Percentiles rank a stretch among this genome's conserved stretches.
Conservation (phyloP, 2,113 vertebrate genomes). For the Tragelaphus buxtoni region DNA sequence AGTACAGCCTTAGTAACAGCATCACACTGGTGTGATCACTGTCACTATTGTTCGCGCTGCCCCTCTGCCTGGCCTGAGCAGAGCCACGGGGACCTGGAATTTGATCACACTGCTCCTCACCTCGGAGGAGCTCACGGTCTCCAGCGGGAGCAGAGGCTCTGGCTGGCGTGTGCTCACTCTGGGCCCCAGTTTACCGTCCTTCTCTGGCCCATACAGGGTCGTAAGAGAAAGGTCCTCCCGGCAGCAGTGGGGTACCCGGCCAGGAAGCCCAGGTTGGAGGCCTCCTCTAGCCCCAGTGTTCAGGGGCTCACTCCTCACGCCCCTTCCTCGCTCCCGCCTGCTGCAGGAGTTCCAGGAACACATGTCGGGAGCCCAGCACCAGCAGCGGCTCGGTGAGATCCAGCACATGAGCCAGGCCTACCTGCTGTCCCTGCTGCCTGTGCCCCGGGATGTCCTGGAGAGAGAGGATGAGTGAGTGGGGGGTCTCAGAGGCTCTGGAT, state of each 20-base stretch:
- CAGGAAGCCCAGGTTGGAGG: fast-evolving
- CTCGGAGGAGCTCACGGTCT: neutral
- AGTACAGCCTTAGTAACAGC: fast-evolving
- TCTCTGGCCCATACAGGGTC: neutral
- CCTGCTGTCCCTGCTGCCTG: constrained; percentile 91
- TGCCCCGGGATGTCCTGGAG: constrained; percentile 85
- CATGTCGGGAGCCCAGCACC: constrained; percentile 91
- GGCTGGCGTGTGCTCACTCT: neutral
- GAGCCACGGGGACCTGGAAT: neutral
- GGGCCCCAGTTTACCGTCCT: neutral
- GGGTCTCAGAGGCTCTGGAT: fast-evolving
- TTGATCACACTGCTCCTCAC: neutral
- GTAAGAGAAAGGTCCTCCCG: neutral
- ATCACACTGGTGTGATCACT: fast-evolving
- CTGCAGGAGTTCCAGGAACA: constrained; percentile 93
- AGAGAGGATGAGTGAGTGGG: constrained; percentile 83
- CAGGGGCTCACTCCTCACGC: neutral
- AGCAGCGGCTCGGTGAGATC: constrained; percentile 93
- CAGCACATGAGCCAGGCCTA: constrained; percentile 94
- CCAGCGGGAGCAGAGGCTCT: neutral
- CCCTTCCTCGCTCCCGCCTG: neutral
- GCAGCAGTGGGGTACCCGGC: neutral
- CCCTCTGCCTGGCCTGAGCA: neutral
- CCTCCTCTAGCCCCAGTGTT: neutral
- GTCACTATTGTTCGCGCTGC: fast-evolving